Conservation (phyloP, 1,140 invertebrate genomes). For the Copidosoma floridanum region DNA sequence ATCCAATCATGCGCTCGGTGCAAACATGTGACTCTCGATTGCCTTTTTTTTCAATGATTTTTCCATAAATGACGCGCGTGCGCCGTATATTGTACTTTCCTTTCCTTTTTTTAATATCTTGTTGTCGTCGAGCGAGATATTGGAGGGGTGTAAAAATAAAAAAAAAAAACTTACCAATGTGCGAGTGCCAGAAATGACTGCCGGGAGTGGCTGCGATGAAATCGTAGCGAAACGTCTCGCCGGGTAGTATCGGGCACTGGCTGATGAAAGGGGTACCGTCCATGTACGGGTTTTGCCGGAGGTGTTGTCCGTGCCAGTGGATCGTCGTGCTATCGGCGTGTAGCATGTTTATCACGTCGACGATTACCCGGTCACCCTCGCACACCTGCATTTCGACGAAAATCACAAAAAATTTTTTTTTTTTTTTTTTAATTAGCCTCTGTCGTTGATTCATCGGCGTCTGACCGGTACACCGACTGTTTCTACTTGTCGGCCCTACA, state of each 20-base stretch:
- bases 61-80: too few relatives aligned
- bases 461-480: too few relatives aligned
- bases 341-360: conserved; percentile 53
- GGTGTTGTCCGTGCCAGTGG: conserved; percentile 57
- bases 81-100: too few relatives aligned
- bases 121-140: too few relatives aligned
- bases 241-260: conserved; percentile 62
- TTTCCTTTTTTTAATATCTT: too few relatives aligned
- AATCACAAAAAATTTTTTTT: too few relatives aligned
- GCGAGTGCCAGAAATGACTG: conserved; percentile 70
- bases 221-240: conserved; percentile 58
- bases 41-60: too few relatives aligned
- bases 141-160: too few relatives aligned
- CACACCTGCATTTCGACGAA: conserved; percentile 56
- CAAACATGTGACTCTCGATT: too few relatives aligned
- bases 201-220: conserved; percentile 56
- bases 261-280: conserved; percentile 58
- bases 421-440: too few relatives aligned
- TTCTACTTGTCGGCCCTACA: too few relatives aligned
- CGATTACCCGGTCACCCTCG: conserved; percentile 52
- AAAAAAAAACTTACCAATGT: conserved; percentile 57
- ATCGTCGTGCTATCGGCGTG: conserved; percentile 49
- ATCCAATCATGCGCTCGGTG: too few relatives aligned
- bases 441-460: neutral
- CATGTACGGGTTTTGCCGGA: conserved; percentile 57